phyloP scores from a whole-genome alignment of 1,140 invertebrate species.

The Ips typographus region DNA sequence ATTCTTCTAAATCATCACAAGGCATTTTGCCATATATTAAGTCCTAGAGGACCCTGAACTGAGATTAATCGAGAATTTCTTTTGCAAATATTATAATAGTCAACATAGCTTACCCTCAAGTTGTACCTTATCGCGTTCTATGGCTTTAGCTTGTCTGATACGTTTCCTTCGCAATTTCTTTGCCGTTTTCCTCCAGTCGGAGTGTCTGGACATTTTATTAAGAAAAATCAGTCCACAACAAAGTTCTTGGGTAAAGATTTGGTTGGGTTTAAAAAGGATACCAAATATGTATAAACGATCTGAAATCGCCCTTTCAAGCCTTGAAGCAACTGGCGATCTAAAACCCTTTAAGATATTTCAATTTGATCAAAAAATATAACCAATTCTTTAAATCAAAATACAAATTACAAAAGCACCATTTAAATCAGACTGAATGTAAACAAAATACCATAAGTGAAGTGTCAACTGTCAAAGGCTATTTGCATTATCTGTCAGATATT shows the following conservation, averaged over 20 bases:
- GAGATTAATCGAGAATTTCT: not conserved
- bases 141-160: constrained; percentile 50
- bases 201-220: constrained; percentile 51
- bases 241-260: constrained; percentile 17
- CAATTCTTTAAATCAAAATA: no score
- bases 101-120: constrained; percentile 39
- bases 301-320: no score
- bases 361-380: no score
- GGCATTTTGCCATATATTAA: not conserved
- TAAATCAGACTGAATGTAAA: no score
- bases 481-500: no score
- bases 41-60: not conserved
- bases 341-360: no score
- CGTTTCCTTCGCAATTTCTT: constrained; percentile 55
- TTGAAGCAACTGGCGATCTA: no score
- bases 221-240: constrained; percentile 45
- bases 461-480: no score
- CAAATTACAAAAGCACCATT: no score
- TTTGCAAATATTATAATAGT: not conserved
- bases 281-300: constrained; percentile 42
- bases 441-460: no score
- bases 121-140: constrained; percentile 45
- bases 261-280: constrained; percentile 47
- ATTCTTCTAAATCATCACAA: not conserved
- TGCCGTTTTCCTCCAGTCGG: constrained; percentile 52